phyloP scores from a whole-genome alignment of 1,140 invertebrate genomes.

The Drosophila quadrilineata region DNA sequence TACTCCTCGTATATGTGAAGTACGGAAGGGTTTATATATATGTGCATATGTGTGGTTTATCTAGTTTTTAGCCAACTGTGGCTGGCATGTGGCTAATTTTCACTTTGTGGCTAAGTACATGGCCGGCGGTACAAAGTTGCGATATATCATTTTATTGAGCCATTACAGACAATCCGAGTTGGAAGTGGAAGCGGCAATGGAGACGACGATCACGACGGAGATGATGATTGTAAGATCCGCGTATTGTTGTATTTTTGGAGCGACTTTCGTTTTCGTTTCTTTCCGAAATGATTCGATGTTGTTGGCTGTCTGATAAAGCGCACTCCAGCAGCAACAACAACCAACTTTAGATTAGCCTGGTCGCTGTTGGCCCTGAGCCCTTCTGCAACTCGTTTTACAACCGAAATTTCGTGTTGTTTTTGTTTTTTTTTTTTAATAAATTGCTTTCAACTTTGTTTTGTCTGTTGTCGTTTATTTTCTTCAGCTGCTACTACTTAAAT shows the following conservation, averaged over 20 bases:
- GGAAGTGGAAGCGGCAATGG: background rate
- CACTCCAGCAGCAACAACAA: constrained; percentile 49
- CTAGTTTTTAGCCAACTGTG: constrained; percentile 12
- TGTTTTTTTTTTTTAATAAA: constrained; percentile 21
- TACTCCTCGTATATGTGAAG: too few relatives aligned
- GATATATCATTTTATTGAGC: constrained; percentile 55
- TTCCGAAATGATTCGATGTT: constrained; percentile 12
- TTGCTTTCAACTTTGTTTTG: constrained; percentile 11
- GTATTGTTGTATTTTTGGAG: constrained; percentile 30
- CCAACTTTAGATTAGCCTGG: constrained; percentile 14
- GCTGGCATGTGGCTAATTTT: constrained; percentile 35
- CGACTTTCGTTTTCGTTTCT: constrained; percentile 76
- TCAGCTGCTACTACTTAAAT: constrained; percentile 36
- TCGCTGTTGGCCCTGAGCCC: constrained; percentile 54
- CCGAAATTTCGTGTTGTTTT: constrained; percentile 28
- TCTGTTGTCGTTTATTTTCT: constrained; percentile 3
- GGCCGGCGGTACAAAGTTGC: constrained; percentile 32
- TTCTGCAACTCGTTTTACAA: constrained; percentile 64
- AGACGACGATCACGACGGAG: background rate
- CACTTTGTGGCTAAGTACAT: constrained; percentile 34
- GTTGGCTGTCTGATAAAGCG: constrained; percentile 60
- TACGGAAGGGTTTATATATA: background rate
- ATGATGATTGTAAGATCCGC: constrained; percentile 1
- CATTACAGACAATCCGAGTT: constrained; percentile 33
- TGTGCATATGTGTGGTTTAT: background rate